phyloP scores from a whole-genome alignment of 2,113 vertebrate species.

The Miniopterus natalensis region DNA sequence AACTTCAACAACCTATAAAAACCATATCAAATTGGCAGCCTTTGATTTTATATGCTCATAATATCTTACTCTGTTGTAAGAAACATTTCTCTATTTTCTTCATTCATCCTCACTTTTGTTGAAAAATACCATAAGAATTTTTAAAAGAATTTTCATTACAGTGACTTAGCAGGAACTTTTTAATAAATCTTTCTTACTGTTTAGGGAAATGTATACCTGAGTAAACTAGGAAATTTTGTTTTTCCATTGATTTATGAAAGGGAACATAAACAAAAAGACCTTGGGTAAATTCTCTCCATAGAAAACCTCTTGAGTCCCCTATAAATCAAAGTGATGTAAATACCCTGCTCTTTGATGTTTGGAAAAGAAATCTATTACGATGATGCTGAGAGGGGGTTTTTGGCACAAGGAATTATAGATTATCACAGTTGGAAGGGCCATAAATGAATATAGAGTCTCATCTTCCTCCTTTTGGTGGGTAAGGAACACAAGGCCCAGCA shows the following conservation, averaged over 20 bases:
- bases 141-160: background rate
- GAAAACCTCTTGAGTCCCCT: background rate
- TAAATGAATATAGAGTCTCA: background rate
- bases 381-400: conserved; percentile 15
- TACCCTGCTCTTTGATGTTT: conserved; percentile 29
- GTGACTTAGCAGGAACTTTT: background rate
- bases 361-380: conserved; percentile 12
- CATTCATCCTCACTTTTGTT: background rate
- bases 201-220: background rate
- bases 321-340: conserved; percentile 20
- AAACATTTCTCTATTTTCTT: conserved; percentile 1
- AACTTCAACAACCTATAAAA: background rate
- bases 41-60: background rate
- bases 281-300: conserved; percentile 35
- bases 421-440: background rate
- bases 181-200: background rate
- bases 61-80: background rate
- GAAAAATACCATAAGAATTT: background rate
- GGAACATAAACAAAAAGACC: background rate
- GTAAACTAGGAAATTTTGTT: conserved; percentile 1
- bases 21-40: background rate
- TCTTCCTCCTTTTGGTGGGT: background rate
- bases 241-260: conserved; percentile 53
- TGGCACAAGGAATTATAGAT: background rate
- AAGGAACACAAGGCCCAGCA: background rate